Conservation (phyloP, 2,797 vertebrate species). For the Pristis pectinata region DNA sequence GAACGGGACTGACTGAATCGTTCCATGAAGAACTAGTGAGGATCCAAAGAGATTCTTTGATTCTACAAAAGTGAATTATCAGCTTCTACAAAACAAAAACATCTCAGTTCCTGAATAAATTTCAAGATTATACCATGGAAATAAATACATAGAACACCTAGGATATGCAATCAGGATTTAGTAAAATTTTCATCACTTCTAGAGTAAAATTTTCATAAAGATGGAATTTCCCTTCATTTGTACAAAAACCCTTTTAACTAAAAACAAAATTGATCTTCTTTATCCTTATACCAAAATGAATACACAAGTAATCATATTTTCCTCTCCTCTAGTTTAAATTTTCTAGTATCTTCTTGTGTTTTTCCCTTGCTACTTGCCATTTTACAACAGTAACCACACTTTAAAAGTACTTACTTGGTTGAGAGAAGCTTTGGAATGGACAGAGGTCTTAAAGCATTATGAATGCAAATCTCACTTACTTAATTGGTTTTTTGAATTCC, state of each 20-base stretch:
- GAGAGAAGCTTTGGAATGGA: not conserved
- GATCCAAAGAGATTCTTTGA: no score
- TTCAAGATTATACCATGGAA: not conserved
- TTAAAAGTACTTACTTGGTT: not conserved
- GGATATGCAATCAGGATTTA: not conserved
- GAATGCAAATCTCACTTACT: not conserved
- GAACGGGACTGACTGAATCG: no score
- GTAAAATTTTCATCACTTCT: not conserved
- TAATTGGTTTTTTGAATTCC: not conserved
- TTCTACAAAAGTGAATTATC: no score
- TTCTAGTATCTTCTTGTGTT: not conserved
- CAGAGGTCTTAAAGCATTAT: not conserved
- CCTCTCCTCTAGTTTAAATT: not conserved
- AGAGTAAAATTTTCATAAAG: not conserved
- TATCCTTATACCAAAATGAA: not conserved
- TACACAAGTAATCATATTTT: not conserved
- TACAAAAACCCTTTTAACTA: not conserved
- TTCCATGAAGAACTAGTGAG: no score
- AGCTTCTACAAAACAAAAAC: not conserved
- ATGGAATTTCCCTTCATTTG: not conserved
- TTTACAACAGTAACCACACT: not conserved
- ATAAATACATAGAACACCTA: not conserved
- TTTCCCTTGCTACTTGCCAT: no score
- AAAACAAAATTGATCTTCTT: not conserved
- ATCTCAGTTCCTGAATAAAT: not conserved